Percentiles rank a stretch among this genome's conserved stretches.
phyloP scores from a whole-genome alignment of 2,888 invertebrate species.

The Lissocephala sabroskyi region DNA sequence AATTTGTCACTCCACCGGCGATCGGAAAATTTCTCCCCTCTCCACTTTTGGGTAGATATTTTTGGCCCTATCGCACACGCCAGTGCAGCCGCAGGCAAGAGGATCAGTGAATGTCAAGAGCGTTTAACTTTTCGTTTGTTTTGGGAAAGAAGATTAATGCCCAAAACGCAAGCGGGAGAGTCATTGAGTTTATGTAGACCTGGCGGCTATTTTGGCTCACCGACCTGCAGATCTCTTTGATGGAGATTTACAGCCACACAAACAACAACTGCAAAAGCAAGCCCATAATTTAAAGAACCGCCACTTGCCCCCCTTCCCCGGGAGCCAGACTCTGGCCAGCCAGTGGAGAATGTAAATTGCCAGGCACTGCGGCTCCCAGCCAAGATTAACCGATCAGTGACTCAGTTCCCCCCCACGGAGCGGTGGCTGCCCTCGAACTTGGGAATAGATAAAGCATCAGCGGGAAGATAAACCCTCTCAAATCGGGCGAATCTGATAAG shows the following conservation, averaged over 20 bases:
- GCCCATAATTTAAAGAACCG: too few relatives aligned
- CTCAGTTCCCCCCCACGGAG: too few relatives aligned
- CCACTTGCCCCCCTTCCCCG: too few relatives aligned
- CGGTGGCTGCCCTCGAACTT: too few relatives aligned
- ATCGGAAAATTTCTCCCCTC: background rate
- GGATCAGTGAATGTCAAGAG: slow-evolving; percentile 47
- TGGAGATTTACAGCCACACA: slow-evolving; percentile 33
- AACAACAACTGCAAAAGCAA: slow-evolving; percentile 4
- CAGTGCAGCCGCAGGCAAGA: background rate
- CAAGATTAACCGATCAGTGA: too few relatives aligned
- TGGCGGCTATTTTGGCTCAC: slow-evolving; percentile 5
- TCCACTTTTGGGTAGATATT: background rate
- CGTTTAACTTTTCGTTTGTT: slow-evolving; percentile 36
- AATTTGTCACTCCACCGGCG: background rate
- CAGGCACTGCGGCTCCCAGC: too few relatives aligned
- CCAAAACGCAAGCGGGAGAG: slow-evolving; percentile 31
- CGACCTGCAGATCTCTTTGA: slow-evolving; percentile 24
- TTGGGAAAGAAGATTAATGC: too few relatives aligned
- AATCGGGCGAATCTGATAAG: too few relatives aligned
- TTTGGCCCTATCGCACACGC: background rate
- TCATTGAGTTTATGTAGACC: slow-evolving; percentile 34
- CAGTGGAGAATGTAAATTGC: too few relatives aligned
- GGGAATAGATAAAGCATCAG: too few relatives aligned
- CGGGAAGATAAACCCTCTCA: too few relatives aligned
- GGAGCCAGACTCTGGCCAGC: too few relatives aligned